These are phyloP conservation scores for Spea bombifrons DNA, from an alignment of 2,113 vertebrate species.

Conservation along the genomic window DNA sequence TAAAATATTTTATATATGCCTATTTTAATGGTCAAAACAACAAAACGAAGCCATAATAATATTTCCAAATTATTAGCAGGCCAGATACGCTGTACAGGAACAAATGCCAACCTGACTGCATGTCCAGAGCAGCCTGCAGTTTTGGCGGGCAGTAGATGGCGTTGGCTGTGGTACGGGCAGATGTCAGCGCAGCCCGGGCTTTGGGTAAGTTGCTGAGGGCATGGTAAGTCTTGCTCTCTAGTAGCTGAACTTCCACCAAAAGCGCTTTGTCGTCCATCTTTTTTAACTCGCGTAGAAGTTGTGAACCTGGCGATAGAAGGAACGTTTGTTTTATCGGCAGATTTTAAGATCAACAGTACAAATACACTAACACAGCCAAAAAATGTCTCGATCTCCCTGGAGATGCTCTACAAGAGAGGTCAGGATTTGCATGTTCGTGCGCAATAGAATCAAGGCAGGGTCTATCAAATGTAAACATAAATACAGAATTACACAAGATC, in stretches of 20 bases:
- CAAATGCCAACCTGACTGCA: slow-evolving; percentile 87
- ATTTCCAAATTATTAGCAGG: no score
- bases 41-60: no score
- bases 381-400: no score
- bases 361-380: no score
- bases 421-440: no score
- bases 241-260: slow-evolving; percentile 94
- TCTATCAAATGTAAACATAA: no score
- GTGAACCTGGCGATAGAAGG: slow-evolving; percentile 72
- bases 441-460: no score
- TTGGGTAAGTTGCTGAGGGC: slow-evolving; percentile 97
- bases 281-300: slow-evolving; percentile 91
- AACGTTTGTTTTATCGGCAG: not conserved
- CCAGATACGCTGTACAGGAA: not conserved
- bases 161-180: slow-evolving; percentile 95
- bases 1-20: not conserved
- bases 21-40: no score
- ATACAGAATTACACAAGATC: no score
- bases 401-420: no score
- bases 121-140: slow-evolving; percentile 95
- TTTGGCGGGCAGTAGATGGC: slow-evolving; percentile 98
- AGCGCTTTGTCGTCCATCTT: slow-evolving; percentile 99
- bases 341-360: no score
- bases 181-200: slow-evolving; percentile 95
- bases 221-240: slow-evolving; percentile 98